Percentiles rank a stretch among this genome's conserved stretches.
These are phyloP conservation scores for Xenops minutus DNA, from an alignment of 2,797 vertebrate genomes.

Conservation along the genomic window DNA sequence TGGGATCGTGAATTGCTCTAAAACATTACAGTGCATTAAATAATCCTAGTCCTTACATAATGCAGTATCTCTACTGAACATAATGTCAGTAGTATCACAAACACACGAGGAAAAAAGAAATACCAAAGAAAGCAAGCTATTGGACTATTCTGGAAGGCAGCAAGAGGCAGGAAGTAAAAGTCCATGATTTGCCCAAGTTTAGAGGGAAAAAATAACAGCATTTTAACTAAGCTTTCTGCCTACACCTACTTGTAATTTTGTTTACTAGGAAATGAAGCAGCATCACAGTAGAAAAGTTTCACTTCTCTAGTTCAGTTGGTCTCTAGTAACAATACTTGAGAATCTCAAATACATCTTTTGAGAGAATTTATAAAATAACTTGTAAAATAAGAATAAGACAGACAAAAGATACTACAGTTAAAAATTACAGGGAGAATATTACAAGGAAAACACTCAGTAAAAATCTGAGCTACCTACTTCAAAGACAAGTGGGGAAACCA, in stretches of 20 bases:
- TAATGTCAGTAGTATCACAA: not conserved
- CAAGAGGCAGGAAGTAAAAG: not conserved
- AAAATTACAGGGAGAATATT: not conserved
- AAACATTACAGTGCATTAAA: not conserved
- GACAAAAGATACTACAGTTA: not conserved
- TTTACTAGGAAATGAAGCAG: not conserved
- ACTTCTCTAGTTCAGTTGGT: not conserved
- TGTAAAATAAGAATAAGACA: not conserved
- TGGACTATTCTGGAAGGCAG: not conserved
- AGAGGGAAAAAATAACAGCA: not conserved
- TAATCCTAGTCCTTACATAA: not conserved
- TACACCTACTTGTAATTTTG: not conserved
- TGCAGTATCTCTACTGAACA: not conserved
- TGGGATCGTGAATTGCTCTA: not conserved
- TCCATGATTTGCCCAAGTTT: fast-evolving
- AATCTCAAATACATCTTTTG: not conserved
- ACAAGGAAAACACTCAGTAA: not conserved
- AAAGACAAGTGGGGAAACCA: not conserved
- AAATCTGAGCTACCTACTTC: not conserved
- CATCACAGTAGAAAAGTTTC: not conserved
- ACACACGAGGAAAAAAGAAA: fast-evolving
- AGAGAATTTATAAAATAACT: not conserved
- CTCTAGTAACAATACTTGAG: not conserved
- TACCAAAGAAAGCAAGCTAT: not conserved
- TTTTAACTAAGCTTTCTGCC: not conserved